phyloP scores from a whole-genome alignment of 2,113 vertebrate genomes.

The Brevimyrus niger region DNA sequence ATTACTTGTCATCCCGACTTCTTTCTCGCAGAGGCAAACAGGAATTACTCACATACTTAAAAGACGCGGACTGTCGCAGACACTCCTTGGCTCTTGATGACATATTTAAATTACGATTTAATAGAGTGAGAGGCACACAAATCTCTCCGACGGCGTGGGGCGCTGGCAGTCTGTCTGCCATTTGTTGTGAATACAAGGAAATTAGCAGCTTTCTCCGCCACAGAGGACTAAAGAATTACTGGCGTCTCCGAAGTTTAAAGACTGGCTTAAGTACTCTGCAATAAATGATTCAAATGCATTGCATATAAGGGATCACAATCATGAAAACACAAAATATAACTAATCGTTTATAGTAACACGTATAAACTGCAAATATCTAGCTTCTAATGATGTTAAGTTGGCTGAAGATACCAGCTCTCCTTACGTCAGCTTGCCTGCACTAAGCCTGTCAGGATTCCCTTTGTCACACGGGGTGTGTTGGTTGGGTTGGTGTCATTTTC shows the following conservation, averaged over 20 bases:
- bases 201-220: slow-evolving; percentile 60
- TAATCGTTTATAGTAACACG: neutral
- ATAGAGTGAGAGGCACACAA: slow-evolving; percentile 77
- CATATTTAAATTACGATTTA: slow-evolving; percentile 71
- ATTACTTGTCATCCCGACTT: slow-evolving; percentile 30
- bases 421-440: neutral
- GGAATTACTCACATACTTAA: slow-evolving; percentile 5
- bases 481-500: neutral
- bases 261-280: slow-evolving; percentile 16
- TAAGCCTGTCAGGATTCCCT: neutral
- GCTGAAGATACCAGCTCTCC: neutral
- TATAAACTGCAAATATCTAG: neutral
- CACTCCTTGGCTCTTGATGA: slow-evolving; percentile 46
- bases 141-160: slow-evolving; percentile 82
- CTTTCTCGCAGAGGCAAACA: slow-evolving; percentile 31
- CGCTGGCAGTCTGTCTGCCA: slow-evolving; percentile 89
- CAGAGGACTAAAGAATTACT: slow-evolving; percentile 22
- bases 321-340: neutral
- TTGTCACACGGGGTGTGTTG: neutral
- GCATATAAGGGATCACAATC: neutral
- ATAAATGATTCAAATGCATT: slow-evolving; percentile 12
- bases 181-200: slow-evolving; percentile 85
- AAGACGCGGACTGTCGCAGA: neutral
- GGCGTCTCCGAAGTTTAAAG: slow-evolving; percentile 20
- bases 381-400: neutral